phyloP scores from a whole-genome alignment of 2,888 invertebrate species.

The Pyrrhia umbra region DNA sequence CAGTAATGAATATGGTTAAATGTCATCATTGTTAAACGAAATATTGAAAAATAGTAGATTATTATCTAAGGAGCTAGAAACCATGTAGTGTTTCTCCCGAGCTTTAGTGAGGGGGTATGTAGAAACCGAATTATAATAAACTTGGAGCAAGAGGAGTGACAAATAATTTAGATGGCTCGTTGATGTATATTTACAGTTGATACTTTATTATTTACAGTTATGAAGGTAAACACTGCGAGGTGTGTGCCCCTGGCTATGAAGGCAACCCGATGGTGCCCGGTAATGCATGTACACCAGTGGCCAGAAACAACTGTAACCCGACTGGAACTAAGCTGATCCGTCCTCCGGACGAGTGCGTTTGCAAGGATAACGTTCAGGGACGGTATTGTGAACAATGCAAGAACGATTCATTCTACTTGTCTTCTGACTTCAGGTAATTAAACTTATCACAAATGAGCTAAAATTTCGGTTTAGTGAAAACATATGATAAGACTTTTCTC shows the following conservation, averaged over 20 bases:
- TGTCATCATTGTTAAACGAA: no score
- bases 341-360: constrained; percentile 81
- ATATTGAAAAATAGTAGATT: no score
- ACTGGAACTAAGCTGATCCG: constrained; percentile 91
- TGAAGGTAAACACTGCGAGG: constrained; percentile 93
- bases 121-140: no score
- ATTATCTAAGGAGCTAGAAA: no score
- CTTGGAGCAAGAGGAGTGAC: no score
- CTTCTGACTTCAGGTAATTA: constrained; percentile 88
- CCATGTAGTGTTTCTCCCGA: no score
- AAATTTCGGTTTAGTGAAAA: no score
- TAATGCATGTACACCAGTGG: constrained; percentile 91
- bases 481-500: no score
- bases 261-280: constrained; percentile 95
- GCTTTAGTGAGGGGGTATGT: no score
- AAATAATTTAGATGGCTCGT: neutral
- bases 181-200: neutral
- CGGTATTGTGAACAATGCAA: constrained; percentile 96
- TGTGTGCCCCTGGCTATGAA: constrained; percentile 94
- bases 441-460: neutral
- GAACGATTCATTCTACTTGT: constrained; percentile 95
- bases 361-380: constrained; percentile 93
- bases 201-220: constrained; percentile 76
- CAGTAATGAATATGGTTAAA: no score
- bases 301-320: constrained; percentile 91